Evolutionary conservation across 1,140 invertebrate genomes (phyloP).

Genomic region (Limonius californicus): DNA sequence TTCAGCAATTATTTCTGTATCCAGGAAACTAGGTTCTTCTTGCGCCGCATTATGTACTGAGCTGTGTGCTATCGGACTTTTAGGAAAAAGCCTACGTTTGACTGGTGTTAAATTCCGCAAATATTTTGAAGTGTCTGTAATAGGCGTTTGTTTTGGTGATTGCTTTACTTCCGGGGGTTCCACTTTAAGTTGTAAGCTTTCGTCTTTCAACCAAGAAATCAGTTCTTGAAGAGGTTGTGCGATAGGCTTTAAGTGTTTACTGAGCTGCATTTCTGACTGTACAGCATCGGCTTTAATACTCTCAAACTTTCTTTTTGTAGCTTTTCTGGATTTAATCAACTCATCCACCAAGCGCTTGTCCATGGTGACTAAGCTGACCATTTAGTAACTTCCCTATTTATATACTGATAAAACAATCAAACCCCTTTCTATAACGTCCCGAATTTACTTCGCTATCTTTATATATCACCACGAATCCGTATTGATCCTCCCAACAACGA

Average conservation of each 20-base stretch:
- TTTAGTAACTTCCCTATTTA: background rate
- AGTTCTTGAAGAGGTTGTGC: background rate
- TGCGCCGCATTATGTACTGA: too few species aligned
- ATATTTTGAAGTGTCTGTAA: background rate
- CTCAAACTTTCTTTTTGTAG: background rate
- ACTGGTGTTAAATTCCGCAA: background rate
- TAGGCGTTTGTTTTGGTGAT: background rate
- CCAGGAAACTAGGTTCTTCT: background rate
- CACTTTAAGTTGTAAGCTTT: background rate
- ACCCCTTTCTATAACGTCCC: background rate
- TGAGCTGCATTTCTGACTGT: background rate
- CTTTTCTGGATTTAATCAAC: background rate
- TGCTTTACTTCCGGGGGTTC: background rate
- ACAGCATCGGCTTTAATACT: background rate
- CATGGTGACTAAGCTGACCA: background rate
- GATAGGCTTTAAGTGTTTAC: background rate
- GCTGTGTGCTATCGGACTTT: too few species aligned
- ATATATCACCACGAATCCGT: background rate
- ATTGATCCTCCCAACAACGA: background rate
- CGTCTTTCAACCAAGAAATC: background rate
- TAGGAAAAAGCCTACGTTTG: background rate
- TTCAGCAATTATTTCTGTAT: background rate
- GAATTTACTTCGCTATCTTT: constrained; percentile 43
- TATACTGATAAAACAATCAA: background rate
- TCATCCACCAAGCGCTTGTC: background rate